These are phyloP conservation scores for Nyctereutes procyonoides DNA, from an alignment of 2,113 vertebrate genomes.

Conservation along the genomic window DNA sequence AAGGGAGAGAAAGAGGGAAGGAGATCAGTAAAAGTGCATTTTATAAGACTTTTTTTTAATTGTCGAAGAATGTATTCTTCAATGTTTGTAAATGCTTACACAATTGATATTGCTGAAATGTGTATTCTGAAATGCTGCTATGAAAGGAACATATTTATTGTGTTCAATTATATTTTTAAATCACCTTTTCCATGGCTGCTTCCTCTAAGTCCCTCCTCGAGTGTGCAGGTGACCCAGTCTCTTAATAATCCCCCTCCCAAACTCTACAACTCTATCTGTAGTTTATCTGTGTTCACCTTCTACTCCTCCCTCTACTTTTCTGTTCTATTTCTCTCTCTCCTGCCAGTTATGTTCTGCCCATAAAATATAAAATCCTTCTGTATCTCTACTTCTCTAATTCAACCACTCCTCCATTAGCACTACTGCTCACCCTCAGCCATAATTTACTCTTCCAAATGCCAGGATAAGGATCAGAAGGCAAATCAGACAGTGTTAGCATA, in stretches of 20 bases:
- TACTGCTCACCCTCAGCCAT: fast-evolving
- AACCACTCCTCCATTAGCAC: neutral
- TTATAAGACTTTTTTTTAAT: neutral
- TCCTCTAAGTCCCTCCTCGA: neutral
- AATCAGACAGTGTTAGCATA: neutral
- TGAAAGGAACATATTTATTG: neutral
- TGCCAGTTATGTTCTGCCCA: neutral
- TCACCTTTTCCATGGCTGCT: neutral
- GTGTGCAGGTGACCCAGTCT: neutral
- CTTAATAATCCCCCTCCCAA: neutral
- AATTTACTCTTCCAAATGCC: neutral
- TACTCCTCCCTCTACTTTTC: neutral
- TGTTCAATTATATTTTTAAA: neutral
- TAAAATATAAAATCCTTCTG: neutral
- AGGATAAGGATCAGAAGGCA: neutral
- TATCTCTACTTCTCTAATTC: neutral
- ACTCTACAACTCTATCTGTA: neutral
- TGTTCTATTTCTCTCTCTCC: neutral
- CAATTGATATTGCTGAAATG: neutral
- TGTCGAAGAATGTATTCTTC: neutral
- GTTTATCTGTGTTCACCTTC: neutral
- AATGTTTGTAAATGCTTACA: neutral
- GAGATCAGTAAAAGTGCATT: neutral
- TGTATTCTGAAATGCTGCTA: neutral
- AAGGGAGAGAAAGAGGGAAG: no score